Conservation (phyloP, 2,888 invertebrate genomes). For the Caenorhabditis macrosperma region DNA sequence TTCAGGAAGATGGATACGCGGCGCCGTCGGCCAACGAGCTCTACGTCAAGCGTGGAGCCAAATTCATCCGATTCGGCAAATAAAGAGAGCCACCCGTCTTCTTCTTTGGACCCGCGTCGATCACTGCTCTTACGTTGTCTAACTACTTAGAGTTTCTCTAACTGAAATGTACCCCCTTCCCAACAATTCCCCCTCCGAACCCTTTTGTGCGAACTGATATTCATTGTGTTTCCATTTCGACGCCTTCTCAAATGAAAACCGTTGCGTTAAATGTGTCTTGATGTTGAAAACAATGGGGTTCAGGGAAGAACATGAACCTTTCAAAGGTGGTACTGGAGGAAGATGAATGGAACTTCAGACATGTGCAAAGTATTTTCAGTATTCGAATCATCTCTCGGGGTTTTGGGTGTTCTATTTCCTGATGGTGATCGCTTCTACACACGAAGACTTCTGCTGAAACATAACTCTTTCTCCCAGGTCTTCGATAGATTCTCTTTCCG, state of each 20-base stretch:
- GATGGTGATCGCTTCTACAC: too few relatives aligned
- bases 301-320: neutral
- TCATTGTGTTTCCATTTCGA: conserved; percentile 46
- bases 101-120: conserved; percentile 48
- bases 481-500: too few relatives aligned
- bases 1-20: conserved; percentile 57
- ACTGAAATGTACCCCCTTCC: conserved; percentile 32
- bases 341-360: too few relatives aligned
- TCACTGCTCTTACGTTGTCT: conserved; percentile 56
- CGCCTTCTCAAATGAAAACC: conserved; percentile 51
- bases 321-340: too few relatives aligned
- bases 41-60: conserved; percentile 67
- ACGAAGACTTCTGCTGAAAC: too few relatives aligned
- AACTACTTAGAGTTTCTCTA: conserved; percentile 36
- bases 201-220: conserved; percentile 52
- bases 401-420: too few relatives aligned
- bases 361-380: too few relatives aligned
- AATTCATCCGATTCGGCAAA: conserved; percentile 70
- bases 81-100: neutral
- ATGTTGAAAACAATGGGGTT: neutral
- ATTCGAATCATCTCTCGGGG: too few relatives aligned
- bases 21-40: conserved; percentile 45
- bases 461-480: too few relatives aligned
- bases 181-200: conserved; percentile 22
- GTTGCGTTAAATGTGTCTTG: conserved; percentile 27